phyloP scores from a whole-genome alignment of 1,140 invertebrate genomes.

The Brachionus manjavacas region DNA sequence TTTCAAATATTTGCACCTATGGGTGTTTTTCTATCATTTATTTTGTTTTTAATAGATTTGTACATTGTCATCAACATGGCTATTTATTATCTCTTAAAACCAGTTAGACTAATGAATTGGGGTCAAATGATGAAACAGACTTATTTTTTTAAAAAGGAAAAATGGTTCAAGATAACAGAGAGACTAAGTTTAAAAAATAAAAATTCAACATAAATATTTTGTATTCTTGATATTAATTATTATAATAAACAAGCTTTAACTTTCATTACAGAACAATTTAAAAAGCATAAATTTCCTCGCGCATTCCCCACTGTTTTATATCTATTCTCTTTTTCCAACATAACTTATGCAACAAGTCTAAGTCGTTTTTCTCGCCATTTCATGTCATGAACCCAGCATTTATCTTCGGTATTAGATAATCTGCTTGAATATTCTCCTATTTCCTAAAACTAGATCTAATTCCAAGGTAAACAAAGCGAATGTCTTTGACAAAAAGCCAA shows the following conservation, averaged over 20 bases:
- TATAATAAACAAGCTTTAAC: conserved; percentile 3
- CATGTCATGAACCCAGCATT: background rate
- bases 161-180: background rate
- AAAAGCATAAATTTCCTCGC: background rate
- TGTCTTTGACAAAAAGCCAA: background rate
- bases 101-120: background rate
- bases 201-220: conserved; percentile 17
- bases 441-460: background rate
- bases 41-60: background rate
- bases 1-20: background rate
- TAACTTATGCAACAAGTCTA: background rate
- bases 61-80: background rate
- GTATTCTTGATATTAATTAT: background rate
- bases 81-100: background rate
- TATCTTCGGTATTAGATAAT: background rate
- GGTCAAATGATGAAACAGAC: background rate
- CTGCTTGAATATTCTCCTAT: background rate
- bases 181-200: background rate
- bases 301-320: background rate
- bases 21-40: background rate
- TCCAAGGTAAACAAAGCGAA: background rate
- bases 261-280: conserved; percentile 1
- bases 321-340: background rate
- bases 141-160: background rate
- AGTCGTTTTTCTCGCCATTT: background rate